These are phyloP conservation scores for Hoplodrina ambigua DNA, from an alignment of 2,888 invertebrate species.

Conservation along the genomic window DNA sequence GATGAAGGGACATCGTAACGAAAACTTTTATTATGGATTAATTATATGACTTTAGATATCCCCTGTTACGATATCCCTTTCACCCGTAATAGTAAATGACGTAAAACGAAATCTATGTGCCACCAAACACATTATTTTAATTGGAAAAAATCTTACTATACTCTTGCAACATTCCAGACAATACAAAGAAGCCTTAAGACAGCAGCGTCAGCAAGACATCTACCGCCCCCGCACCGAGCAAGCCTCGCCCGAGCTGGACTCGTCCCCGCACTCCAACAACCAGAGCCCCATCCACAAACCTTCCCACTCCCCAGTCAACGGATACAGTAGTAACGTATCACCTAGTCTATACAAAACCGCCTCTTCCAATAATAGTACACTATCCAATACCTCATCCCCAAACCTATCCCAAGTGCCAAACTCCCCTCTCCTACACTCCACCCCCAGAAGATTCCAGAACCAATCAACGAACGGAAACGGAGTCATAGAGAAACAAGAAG, in stretches of 20 bases:
- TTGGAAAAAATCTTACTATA: constrained; percentile 32
- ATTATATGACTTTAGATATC: too few species aligned
- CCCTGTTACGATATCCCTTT: too few species aligned
- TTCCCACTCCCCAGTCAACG: constrained; percentile 88
- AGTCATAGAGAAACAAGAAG: constrained; percentile 82
- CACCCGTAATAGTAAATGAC: background rate
- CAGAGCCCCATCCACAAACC: constrained; percentile 85
- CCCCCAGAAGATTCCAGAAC: constrained; percentile 86
- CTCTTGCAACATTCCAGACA: constrained; percentile 90
- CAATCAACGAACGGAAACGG: constrained; percentile 73
- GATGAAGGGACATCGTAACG: too few species aligned
- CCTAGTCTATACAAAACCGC: constrained; percentile 82
- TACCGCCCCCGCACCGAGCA: constrained; percentile 93
- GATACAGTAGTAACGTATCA: constrained; percentile 91
- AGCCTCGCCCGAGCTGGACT: constrained; percentile 89
- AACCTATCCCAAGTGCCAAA: constrained; percentile 83
- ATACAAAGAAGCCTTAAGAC: constrained; percentile 97
- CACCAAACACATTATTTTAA: constrained; percentile 7
- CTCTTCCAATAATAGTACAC: constrained; percentile 75
- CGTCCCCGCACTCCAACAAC: constrained; percentile 84
- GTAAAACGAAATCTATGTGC: constrained; percentile 53
- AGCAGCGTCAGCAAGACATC: constrained; percentile 95
- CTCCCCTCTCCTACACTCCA: constrained; percentile 87
- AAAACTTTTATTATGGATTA: too few species aligned
- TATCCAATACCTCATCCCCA: constrained; percentile 73